Percentiles rank a stretch among this genome's conserved stretches.
These are phyloP conservation scores for Triplophysa yarkandensis DNA, from an alignment of 2,797 vertebrate species.

Conservation along the genomic window DNA sequence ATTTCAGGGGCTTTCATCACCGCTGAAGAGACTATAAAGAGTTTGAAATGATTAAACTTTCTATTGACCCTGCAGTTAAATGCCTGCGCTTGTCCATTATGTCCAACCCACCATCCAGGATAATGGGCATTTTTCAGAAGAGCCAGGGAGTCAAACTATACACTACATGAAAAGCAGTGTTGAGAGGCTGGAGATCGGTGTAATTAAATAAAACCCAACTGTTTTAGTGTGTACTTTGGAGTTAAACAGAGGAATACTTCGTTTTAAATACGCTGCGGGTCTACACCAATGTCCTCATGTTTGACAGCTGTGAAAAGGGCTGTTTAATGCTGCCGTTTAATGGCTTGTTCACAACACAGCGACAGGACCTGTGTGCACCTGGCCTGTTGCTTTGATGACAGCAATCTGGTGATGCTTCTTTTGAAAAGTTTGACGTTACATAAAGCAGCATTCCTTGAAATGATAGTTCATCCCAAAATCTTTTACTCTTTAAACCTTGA, in stretches of 20 bases:
- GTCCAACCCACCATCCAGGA: constrained; percentile 64
- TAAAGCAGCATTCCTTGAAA: constrained; percentile 24
- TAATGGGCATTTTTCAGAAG: constrained; percentile 65
- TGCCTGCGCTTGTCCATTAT: constrained; percentile 65
- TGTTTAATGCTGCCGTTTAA: constrained; percentile 48
- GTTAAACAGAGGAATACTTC: constrained; percentile 58
- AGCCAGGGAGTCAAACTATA: constrained; percentile 60
- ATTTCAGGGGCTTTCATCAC: constrained; percentile 70
- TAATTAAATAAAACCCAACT: constrained; percentile 68
- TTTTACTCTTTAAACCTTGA: too few relatives aligned
- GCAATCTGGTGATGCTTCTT: constrained; percentile 16
- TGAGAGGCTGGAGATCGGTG: constrained; percentile 62
- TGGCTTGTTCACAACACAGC: constrained; percentile 48
- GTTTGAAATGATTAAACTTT: constrained; percentile 74
- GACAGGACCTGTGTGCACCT: constrained; percentile 45
- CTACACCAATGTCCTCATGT: constrained; percentile 53
- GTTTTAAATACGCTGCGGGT: constrained; percentile 55
- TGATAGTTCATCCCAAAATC: too few relatives aligned
- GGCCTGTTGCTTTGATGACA: constrained; percentile 33
- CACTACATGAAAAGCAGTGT: constrained; percentile 58
- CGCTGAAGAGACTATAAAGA: constrained; percentile 72
- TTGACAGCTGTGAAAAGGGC: constrained; percentile 50
- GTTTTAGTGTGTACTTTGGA: constrained; percentile 55
- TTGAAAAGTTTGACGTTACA: constrained; percentile 47
- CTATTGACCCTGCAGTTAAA: constrained; percentile 68